Percentiles rank a stretch among this genome's conserved stretches.
These are phyloP conservation scores for Chaetodon trifasciatus DNA, from an alignment of 2,797 vertebrate species.

Conservation along the genomic window DNA sequence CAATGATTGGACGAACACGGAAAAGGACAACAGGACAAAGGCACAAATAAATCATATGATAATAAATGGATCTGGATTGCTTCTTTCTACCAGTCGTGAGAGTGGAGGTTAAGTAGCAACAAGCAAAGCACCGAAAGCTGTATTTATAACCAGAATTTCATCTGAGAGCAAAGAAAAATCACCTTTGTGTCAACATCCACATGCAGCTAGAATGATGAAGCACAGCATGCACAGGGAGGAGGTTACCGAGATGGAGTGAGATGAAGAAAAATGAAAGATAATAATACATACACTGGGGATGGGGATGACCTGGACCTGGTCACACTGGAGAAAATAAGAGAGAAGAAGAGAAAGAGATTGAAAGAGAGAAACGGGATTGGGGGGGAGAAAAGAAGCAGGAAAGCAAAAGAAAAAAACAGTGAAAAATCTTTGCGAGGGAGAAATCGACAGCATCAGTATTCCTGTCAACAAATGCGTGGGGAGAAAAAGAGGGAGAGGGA, in stretches of 20 bases:
- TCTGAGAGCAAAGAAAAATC: constrained; percentile 46
- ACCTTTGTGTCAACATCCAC: constrained; percentile 59
- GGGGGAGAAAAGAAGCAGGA: constrained; percentile 6
- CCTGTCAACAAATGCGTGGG: constrained; percentile 54
- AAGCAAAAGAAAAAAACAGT: constrained; percentile 42
- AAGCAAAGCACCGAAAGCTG: constrained; percentile 21
- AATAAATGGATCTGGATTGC: constrained; percentile 22
- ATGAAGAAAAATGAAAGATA: constrained; percentile 76
- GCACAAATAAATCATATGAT: constrained; percentile 26
- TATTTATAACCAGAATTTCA: constrained; percentile 31
- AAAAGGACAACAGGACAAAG: constrained; percentile 21
- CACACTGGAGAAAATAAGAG: constrained; percentile 78
- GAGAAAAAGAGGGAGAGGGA: constrained; percentile 23
- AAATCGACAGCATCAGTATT: constrained; percentile 62
- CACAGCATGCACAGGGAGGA: constrained; percentile 45
- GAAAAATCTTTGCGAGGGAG: constrained; percentile 38
- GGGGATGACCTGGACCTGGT: constrained; percentile 94
- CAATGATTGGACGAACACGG: neutral
- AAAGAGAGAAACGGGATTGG: constrained; percentile 22
- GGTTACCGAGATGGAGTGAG: constrained; percentile 55
- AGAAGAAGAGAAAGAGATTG: constrained; percentile 48
- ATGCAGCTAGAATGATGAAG: constrained; percentile 65
- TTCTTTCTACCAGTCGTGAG: constrained; percentile 13
- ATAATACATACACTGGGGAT: constrained; percentile 96
- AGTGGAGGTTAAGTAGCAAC: constrained; percentile 13